Percentiles rank a stretch among this genome's conserved stretches.
Evolutionary conservation across 2,888 invertebrate species (phyloP).

Genomic region (Steinernema carpocapsae): DNA sequence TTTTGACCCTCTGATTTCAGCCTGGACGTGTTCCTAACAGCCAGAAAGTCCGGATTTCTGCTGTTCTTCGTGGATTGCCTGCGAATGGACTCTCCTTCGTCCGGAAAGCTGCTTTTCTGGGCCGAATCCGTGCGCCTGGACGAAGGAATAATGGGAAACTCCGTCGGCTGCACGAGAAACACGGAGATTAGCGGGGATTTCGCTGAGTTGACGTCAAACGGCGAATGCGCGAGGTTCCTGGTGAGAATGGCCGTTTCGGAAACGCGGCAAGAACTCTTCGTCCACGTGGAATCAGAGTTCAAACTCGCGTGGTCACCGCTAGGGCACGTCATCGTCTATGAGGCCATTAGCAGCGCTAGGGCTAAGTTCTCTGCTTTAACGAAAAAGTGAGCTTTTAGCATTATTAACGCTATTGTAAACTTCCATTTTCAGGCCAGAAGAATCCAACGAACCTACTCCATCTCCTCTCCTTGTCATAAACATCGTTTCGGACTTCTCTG

Average conservation of each 20-base stretch:
- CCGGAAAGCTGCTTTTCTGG: not conserved
- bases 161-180: conserved; percentile 9
- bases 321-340: not conserved
- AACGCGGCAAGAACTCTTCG: conserved; percentile 38
- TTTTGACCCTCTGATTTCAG: conserved; percentile 38
- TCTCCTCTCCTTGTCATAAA: conserved; percentile 23
- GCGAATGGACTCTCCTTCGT: conserved; percentile 38
- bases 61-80: conserved; percentile 39
- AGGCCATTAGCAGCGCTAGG: not conserved
- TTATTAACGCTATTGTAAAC: not conserved
- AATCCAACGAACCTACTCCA: not conserved
- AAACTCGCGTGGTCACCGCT: conserved; percentile 47
- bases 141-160: conserved; percentile 5
- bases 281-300: conserved; percentile 41
- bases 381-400: not conserved
- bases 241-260: conserved; percentile 1
- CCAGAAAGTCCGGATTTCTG: conserved; percentile 48
- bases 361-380: not conserved
- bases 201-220: not conserved
- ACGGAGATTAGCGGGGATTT: not conserved
- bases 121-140: not conserved
- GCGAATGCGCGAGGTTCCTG: conserved; percentile 1
- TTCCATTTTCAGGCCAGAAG: not conserved
- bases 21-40: conserved; percentile 44
- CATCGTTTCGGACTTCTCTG: conserved; percentile 43